Evolutionary conservation across 2,113 vertebrate genomes (phyloP).

Genomic region (Excalfactoria chinensis): DNA sequence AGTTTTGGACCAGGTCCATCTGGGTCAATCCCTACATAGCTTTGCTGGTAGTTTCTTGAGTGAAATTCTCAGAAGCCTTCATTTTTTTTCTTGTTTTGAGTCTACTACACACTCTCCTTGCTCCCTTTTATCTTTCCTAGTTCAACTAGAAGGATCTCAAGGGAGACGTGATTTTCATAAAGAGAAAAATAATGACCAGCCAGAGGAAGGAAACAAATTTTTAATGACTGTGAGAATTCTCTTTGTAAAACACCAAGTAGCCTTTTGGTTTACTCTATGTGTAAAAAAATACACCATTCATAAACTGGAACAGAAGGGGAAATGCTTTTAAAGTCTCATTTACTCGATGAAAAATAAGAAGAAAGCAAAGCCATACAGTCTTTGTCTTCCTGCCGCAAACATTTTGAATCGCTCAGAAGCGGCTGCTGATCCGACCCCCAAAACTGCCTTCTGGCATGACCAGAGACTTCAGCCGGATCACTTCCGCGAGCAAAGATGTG

Average conservation of each 20-base stretch:
- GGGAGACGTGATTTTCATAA: conserved; percentile 77
- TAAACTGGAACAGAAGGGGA: not conserved
- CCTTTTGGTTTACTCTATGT: not conserved
- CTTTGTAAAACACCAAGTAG: conserved; percentile 22
- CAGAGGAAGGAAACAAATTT: conserved; percentile 71
- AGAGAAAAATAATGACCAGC: conserved; percentile 75
- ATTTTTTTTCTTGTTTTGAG: conserved; percentile 57
- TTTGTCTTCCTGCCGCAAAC: not conserved
- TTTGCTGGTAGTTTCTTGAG: conserved; percentile 46
- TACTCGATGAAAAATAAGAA: not conserved
- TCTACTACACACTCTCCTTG: conserved; percentile 46
- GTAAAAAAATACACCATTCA: not conserved
- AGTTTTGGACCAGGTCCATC: conserved; percentile 53
- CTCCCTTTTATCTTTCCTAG: conserved; percentile 79
- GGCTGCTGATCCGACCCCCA: not conserved
- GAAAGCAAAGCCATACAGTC: not conserved
- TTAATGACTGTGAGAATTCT: conserved; percentile 60
- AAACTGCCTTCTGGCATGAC: not conserved
- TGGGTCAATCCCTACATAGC: conserved; percentile 54
- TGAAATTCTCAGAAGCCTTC: conserved; percentile 51
- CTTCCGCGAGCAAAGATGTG: not conserved
- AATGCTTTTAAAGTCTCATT: not conserved
- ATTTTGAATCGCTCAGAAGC: not conserved
- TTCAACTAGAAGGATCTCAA: conserved; percentile 68
- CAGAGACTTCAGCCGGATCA: not conserved